Evolutionary conservation across 2,113 vertebrate species (phyloP), one percentile per base, ranked within the genome.

Genomic region (Pteruthius melanotis): DNA sequence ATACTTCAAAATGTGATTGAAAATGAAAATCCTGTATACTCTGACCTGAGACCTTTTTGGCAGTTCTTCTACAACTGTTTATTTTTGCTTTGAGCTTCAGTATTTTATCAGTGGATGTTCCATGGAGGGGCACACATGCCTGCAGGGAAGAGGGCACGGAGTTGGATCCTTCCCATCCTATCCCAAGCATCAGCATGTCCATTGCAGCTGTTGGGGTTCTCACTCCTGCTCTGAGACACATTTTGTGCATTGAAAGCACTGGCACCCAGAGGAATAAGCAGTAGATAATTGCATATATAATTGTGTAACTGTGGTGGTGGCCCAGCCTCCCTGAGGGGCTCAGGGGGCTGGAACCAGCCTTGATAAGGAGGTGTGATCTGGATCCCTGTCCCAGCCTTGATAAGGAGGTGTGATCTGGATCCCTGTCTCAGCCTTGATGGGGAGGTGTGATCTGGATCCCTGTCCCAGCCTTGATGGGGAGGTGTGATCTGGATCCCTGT

Each of bases 141-240:
- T 39, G 54, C 59, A n/a, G 87, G 83, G 37, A 7, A 15, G 49
- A 9, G 44, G 60, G 40, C 3, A 4, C 4, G 0, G 70, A 11
- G 1, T 7, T 74, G 63, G 13, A 39, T 24, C 59, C 53, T 50
- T 49, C 37, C 75, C 76, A 10, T 22, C 15, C 3, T 0, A 21
- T 24, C 23, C 45, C 56, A 1, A 31, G 8, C 50, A 12, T 22
- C 60, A 14, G 33, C 76, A 9, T 3, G 37, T 21, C 30, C 6
- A 0, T 0, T 10, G 3, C 21, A 65, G 52, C 42, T 2, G 0
- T 3, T 7, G 35, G 40, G 4, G 4, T 9, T 49, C 33, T 50
- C 47, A 4, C 8, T 13, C 17, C 7, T 12, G 3, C 42, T 53
- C 9, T 42, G 57, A 40, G 42, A 50, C 31, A 11, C 9, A 0